Conservation (phyloP, 2,888 invertebrate species). For the Melanargia galathea region DNA sequence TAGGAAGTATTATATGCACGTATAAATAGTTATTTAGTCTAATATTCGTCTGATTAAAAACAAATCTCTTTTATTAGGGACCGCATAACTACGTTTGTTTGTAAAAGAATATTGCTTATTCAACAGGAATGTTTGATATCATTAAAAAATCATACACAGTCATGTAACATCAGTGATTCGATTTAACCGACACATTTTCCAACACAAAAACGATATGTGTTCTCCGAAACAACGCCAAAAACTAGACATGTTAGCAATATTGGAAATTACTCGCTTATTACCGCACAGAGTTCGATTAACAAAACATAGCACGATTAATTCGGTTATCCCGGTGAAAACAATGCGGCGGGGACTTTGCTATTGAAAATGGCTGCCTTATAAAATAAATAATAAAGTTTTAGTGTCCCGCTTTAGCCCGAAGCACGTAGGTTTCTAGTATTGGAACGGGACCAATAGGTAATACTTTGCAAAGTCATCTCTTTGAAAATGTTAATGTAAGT, state of each 20-base stretch:
- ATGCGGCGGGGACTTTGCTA: conserved; percentile 17
- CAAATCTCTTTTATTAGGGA: too few relatives aligned
- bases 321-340: conserved; percentile 29
- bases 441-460: conserved; percentile 23
- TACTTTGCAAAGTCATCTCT: conserved; percentile 18
- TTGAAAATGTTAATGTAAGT: conserved; percentile 20
- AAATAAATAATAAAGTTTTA: conserved; percentile 33
- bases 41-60: too few relatives aligned
- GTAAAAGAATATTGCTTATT: too few relatives aligned
- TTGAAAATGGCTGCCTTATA: conserved; percentile 19
- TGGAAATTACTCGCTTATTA: conserved; percentile 23
- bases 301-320: conserved; percentile 36
- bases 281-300: conserved; percentile 31
- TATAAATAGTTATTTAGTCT: too few relatives aligned
- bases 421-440: conserved; percentile 23
- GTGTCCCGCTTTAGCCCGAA: conserved; percentile 27
- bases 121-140: too few relatives aligned
- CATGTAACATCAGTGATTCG: background rate
- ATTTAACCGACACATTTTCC: background rate
- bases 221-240: background rate
- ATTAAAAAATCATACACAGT: background rate
- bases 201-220: conserved; percentile 4
- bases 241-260: conserved; percentile 20
- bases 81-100: too few relatives aligned
- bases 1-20: too few relatives aligned